Evolutionary conservation across 2,113 vertebrate genomes (phyloP), one percentile per base, ranked within the genome.

Genomic region (Gila orcuttii): DNA sequence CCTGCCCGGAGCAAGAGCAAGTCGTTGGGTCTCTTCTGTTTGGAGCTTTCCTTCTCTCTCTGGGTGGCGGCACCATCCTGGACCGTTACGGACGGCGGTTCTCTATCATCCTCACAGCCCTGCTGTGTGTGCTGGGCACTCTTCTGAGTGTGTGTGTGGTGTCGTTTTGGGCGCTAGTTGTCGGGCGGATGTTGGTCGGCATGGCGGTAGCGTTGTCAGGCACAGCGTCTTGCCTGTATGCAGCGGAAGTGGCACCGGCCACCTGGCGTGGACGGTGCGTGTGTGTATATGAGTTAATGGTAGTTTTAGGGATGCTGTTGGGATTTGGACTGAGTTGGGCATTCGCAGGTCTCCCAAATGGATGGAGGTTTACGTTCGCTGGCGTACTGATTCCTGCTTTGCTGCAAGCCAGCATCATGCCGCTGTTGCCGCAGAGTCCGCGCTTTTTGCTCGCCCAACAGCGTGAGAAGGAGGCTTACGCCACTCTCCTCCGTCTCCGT

Each of bases 321-420:
- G 97, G 97, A 86, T 99, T 99, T 52, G 93, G 97, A 91, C 95
- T 96, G 82, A 98, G 98, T 88, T 99, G 96, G 0, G 94, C 91
- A 0, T 98, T 99, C 85, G 92, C 97, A 79, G 91, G 88, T 0
- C 0, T 96, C 33, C 90, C 93, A 71, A 90, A 94, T 0, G 97
- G 98, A 39, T 99, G 97, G 98, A 95, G 95, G 8, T 99, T 96
- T 52, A 98, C 97, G 86, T 97, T 99, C 59, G 95, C 95, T 64
- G 95, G 97, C 2, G 97, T 96, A 11, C 95, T 97, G 86, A 96
- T 97, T 1, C 87, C 96, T 0, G 97, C 96, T 21, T 87, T 94
- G 85, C 89, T 99, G 86, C 98, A 99, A 89, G 94, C 95, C 6
- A 77, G 92, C 25, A 94, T 94, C 0, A 95, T 99, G 84, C 90